These are phyloP conservation scores for Mus caroli DNA, from an alignment of 2,797 vertebrate species.

Conservation along the genomic window DNA sequence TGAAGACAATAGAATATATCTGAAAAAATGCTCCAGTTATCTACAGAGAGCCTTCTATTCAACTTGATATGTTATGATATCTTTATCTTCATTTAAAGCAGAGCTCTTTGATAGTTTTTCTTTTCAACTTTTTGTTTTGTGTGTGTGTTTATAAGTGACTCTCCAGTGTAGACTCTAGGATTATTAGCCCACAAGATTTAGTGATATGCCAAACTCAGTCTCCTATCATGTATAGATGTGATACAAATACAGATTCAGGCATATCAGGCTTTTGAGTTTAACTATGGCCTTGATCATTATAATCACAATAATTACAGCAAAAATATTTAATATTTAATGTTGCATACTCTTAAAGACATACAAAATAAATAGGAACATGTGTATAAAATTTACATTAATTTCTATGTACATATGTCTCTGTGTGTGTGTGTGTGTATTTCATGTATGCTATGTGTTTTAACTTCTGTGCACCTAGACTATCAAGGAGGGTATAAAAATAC, in stretches of 20 bases:
- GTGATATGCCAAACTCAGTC: no score
- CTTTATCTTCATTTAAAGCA: not conserved
- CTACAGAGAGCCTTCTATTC: not conserved
- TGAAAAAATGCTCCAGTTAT: not conserved
- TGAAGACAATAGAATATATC: not conserved
- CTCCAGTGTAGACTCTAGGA: not conserved
- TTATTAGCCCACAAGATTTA: not conserved
- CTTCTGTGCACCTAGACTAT: not conserved
- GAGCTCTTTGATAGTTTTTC: not conserved
- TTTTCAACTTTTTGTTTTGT: no score
- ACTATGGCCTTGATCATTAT: not conserved
- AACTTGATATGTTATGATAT: not conserved
- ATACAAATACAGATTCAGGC: fast-evolving
- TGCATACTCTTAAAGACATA: not conserved
- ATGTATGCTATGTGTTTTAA: not conserved
- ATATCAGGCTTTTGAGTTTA: not conserved
- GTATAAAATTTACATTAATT: not conserved
- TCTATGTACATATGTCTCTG: not conserved
- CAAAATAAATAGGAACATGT: not conserved
- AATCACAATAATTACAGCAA: not conserved
- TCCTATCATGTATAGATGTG: not conserved
- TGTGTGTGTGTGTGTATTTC: no score
- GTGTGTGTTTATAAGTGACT: no score
- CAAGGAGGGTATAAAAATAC: constrained; percentile 49
- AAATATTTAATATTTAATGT: not conserved